Evolutionary conservation across 2,113 vertebrate species (phyloP).

Genomic region (Apeltes quadracus): DNA sequence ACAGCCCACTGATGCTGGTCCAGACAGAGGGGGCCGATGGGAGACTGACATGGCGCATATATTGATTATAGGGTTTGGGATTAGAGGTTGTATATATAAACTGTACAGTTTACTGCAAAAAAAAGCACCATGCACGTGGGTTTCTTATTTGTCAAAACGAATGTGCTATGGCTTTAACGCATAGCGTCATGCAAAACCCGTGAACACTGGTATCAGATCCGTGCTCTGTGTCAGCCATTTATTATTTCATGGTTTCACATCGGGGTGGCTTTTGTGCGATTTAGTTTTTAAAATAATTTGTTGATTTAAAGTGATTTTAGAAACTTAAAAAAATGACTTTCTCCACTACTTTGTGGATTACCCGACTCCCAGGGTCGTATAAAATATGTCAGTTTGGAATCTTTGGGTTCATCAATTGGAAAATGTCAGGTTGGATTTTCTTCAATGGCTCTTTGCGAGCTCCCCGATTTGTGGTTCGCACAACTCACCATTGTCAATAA

Average conservation of each 20-base stretch:
- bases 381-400: slow-evolving; percentile 37
- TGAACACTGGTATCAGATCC: too few species aligned
- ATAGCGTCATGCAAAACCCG: neutral
- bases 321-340: too few species aligned
- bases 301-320: too few species aligned
- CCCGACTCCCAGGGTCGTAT: neutral
- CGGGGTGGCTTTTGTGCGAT: too few species aligned
- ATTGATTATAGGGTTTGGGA: neutral
- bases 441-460: slow-evolving; percentile 2
- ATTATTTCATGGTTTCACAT: too few species aligned
- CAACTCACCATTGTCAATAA: neutral
- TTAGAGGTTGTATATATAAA: slow-evolving; percentile 7
- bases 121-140: neutral
- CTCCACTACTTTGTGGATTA: too few species aligned
- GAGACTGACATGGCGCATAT: too few species aligned
- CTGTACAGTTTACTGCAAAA: neutral
- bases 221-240: too few species aligned
- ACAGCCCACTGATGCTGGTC: neutral
- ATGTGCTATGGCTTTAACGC: neutral
- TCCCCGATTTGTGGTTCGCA: slow-evolving; percentile 15
- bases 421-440: slow-evolving; percentile 36
- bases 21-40: too few species aligned
- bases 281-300: too few species aligned
- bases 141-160: neutral
- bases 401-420: slow-evolving; percentile 43